Percentiles rank a stretch among this genome's conserved stretches.
These are phyloP conservation scores for Quadroppia sp. DNA, from an alignment of 2,888 invertebrate genomes.

Conservation along the genomic window DNA sequence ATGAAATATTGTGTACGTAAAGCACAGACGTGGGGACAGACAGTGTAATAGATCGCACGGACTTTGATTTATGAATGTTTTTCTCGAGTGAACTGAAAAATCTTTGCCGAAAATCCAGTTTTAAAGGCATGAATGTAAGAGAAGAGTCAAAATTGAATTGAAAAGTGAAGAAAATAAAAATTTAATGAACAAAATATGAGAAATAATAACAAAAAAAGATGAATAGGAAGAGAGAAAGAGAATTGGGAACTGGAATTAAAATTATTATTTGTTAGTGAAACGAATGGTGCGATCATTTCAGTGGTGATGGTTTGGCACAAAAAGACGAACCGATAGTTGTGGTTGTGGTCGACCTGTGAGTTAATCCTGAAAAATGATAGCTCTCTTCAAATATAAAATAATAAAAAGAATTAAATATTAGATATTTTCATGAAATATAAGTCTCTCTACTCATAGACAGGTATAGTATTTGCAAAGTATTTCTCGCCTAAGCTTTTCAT, in stretches of 20 bases:
- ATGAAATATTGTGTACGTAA: background rate
- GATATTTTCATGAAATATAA: background rate
- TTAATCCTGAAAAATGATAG: slow-evolving; percentile 22
- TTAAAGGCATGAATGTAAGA: background rate
- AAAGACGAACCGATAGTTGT: background rate
- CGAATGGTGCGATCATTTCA: no score
- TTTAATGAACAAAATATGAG: background rate
- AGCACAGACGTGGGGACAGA: background rate
- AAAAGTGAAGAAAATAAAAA: background rate
- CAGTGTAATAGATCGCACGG: background rate
- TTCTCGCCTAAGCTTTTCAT: background rate
- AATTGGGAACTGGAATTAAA: background rate
- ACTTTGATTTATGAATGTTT: background rate
- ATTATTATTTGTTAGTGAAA: no score
- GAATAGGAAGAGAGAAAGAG: slow-evolving; percentile 15
- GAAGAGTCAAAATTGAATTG: background rate
- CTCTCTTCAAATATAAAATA: background rate
- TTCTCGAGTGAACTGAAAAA: background rate
- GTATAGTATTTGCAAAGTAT: slow-evolving; percentile 8
- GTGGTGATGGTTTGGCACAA: background rate
- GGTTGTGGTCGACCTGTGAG: background rate
- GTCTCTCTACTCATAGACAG: background rate
- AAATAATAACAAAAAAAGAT: background rate
- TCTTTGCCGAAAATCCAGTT: slow-evolving; percentile 6
- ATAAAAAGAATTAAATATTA: background rate